Base-by-base conservation (phyloP, 2,888 invertebrate species). In the Heliconius ethilla region DNA sequence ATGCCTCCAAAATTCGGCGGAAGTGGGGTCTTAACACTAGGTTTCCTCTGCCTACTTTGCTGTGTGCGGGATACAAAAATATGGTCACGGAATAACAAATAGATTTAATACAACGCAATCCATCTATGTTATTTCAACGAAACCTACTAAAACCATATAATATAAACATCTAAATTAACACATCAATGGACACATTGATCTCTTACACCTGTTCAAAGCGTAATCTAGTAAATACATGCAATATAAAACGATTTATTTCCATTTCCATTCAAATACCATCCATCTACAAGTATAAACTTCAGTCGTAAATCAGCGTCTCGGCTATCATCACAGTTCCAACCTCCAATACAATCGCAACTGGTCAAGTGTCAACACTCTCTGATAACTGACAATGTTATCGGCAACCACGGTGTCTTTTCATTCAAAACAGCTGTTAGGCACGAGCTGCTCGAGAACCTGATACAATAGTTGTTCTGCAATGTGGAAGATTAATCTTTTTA, bases 351-450 rank as follows among this genome's bases (percentile, higher is more conserved):
- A 65, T 77, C 65, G 74, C 72, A 78, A 77, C 78, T 78, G 82
- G 81, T 84, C 83, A 80, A 77, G 80, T 82, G 82, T 81, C 83
- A 84, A 83, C 83, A 82, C 84, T 82, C 79, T 83, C 84, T 82
- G 84, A 84, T 84, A 84, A 80, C 85, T 85, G 86, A 86, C 86
- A 86, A 83, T 83, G 83, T 83, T 85, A 85, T 85, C 84, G 82
- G 73, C 80, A 75, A 81, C 70, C 80, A 78, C 82, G 72, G 78
- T 84, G 85, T 84, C 83, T 83, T 80, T 82, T 80, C 81, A 80
- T 84, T 84, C 84, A 84, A 82, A 66, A 75, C 77, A 81, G 27
- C 77, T 81, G 76, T 81, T 79, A 78, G 62, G 66, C 75, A 77
- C 27, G 62, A 76, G 66, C 76, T 76, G 66, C 74, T 75, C 67